Conservation (phyloP, 2,888 invertebrate species). For the Bimastos eiseni region DNA sequence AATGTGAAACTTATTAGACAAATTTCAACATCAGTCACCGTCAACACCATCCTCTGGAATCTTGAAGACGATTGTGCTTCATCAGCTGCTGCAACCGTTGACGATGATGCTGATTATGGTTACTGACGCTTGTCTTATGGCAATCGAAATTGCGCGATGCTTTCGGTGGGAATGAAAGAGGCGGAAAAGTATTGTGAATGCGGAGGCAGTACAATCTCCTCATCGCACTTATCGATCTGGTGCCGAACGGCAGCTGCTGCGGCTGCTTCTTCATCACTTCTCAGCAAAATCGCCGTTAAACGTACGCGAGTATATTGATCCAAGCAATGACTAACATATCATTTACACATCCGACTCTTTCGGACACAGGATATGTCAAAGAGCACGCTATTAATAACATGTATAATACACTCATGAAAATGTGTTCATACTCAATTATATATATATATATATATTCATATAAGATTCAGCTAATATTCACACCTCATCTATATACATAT, state of each 20-base stretch:
- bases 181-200: background rate
- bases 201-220: background rate
- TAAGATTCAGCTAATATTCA: too few relatives aligned
- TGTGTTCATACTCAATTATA: too few relatives aligned
- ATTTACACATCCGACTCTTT: background rate
- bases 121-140: background rate
- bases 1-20: constrained; percentile 1
- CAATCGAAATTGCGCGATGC: background rate
- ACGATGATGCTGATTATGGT: background rate
- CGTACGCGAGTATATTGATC: background rate
- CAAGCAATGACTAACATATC: background rate
- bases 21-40: background rate
- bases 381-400: background rate
- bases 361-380: background rate
- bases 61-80: background rate
- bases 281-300: background rate
- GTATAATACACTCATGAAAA: too few relatives aligned
- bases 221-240: background rate
- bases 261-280: background rate
- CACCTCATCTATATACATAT: too few relatives aligned
- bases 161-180: background rate
- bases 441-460: background rate
- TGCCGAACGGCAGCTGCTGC: background rate
- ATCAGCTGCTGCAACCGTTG: background rate
- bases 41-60: background rate